Evolutionary conservation across 2,888 invertebrate species (phyloP), one percentile per base, ranked within the genome.

Genomic region (Metalampra italica): DNA sequence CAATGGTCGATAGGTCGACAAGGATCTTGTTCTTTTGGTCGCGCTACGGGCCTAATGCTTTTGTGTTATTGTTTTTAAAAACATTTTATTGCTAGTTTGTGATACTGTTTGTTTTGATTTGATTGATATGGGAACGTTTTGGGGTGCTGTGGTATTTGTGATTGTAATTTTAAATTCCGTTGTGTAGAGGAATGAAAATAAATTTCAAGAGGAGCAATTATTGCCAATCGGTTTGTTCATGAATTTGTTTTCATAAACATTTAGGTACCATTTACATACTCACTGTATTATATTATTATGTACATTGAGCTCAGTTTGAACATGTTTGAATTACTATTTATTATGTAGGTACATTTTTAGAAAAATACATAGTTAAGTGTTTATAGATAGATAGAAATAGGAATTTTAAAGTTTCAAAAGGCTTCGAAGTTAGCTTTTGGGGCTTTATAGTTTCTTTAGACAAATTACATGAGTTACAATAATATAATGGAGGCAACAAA

Each of bases 71-170:
- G 80, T 84, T 83, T 82, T 73, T 75, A 71, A 78, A 71, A 77
- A 76, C 71, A 69, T 75, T 66, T 71, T 71, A 68, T 70, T 68
- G 58, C 58, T 58, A 53, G 66, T 68, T 75, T 71, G 60, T 70
- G 69, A 67, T 69, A 68, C 64, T 57, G 57, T 59, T 68, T 66
- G 68, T 71, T 67, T 74, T 65, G 60, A 62, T 69, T 75, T 86
- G 85, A 86, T 83, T 82, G 85, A 86, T 85, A 78, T 85, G 87
- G 75, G 86, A 86, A 79, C 68, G 56, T 56, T n/a, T 51, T 46
- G 43, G 40, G 13, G 43, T n/a, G 13, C 9, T 32, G 12, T 12
- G 29, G 41, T 42, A 42, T 42, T 42, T 42, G 29, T 29, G 29
- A 29, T 29, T 29, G n/a, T 13, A 22, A 22, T 22, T 22, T n/a